phyloP scores from a whole-genome alignment of 1,140 invertebrate genomes.

The Odontomachus brunneus region DNA sequence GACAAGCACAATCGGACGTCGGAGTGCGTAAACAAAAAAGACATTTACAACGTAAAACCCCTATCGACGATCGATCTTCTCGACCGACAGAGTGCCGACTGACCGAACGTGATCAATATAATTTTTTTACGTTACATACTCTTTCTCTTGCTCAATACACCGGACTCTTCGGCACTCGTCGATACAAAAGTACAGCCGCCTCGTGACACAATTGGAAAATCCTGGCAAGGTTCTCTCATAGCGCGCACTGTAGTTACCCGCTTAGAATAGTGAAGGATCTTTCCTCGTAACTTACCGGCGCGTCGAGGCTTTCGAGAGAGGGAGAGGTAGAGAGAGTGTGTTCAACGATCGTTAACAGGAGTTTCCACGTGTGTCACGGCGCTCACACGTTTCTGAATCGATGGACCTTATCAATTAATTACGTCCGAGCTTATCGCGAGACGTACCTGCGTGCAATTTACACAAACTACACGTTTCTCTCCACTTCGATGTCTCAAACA shows the following conservation, averaged over 20 bases:
- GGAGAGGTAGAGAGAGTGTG: neutral
- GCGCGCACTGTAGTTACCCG: neutral
- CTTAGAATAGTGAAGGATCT: slow-evolving; percentile 11
- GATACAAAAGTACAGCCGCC: slow-evolving; percentile 15
- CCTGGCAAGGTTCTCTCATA: slow-evolving; percentile 45
- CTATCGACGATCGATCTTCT: slow-evolving; percentile 26
- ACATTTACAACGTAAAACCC: neutral
- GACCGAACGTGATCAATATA: slow-evolving; percentile 20
- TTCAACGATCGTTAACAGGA: slow-evolving; percentile 39
- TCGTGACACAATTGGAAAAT: slow-evolving; percentile 68
- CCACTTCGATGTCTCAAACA: no score
- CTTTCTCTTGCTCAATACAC: neutral
- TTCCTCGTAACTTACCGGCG: slow-evolving; percentile 5
- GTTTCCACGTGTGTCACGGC: slow-evolving; percentile 67
- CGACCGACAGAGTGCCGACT: neutral
- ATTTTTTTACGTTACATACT: slow-evolving; percentile 35
- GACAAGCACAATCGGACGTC: neutral
- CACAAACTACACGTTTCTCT: slow-evolving; percentile 8
- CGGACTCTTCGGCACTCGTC: neutral
- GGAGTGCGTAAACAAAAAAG: neutral
- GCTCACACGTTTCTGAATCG: slow-evolving; percentile 14
- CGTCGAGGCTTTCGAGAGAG: slow-evolving; percentile 1
- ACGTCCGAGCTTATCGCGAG: neutral
- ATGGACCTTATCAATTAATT: slow-evolving; percentile 41
- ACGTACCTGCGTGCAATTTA: neutral